Conservation (phyloP, 2,888 invertebrate genomes). For the Pheosia tremula region DNA sequence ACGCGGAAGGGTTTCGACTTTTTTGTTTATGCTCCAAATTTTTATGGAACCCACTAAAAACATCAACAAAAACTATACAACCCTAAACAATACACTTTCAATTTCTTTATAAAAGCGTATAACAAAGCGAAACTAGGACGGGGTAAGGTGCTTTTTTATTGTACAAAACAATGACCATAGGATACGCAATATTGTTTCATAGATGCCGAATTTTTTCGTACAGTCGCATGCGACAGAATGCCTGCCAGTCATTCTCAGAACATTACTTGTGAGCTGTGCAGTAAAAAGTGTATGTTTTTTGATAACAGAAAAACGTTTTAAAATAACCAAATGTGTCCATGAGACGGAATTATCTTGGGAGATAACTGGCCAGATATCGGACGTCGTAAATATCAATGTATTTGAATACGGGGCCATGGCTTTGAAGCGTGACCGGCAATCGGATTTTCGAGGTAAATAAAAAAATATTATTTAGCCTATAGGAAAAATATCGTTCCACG, state of each 20-base stretch:
- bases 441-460: slow-evolving; percentile 38
- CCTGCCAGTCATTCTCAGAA: slow-evolving; percentile 59
- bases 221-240: slow-evolving; percentile 38
- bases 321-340: slow-evolving; percentile 43
- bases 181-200: slow-evolving; percentile 70
- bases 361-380: slow-evolving; percentile 40
- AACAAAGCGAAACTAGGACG: slow-evolving; percentile 51
- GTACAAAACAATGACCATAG: slow-evolving; percentile 60
- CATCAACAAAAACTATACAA: slow-evolving; percentile 65
- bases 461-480: slow-evolving; percentile 13
- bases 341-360: slow-evolving; percentile 35
- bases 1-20: slow-evolving; percentile 75
- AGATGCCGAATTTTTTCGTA: slow-evolving; percentile 48
- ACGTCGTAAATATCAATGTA: slow-evolving; percentile 37
- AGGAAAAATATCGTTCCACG: slow-evolving; percentile 16
- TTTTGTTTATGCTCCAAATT: slow-evolving; percentile 80
- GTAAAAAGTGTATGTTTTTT: slow-evolving; percentile 54
- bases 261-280: slow-evolving; percentile 34
- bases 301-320: slow-evolving; percentile 48
- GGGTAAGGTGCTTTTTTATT: slow-evolving; percentile 80
- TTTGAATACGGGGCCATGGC: slow-evolving; percentile 24
- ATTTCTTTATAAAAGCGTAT: slow-evolving; percentile 78
- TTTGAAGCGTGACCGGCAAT: slow-evolving; percentile 22
- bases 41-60: slow-evolving; percentile 71
- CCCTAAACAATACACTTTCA: slow-evolving; percentile 78